Evolutionary conservation across 2,888 invertebrate species (phyloP).

Genomic region (Acronicta leporina): DNA sequence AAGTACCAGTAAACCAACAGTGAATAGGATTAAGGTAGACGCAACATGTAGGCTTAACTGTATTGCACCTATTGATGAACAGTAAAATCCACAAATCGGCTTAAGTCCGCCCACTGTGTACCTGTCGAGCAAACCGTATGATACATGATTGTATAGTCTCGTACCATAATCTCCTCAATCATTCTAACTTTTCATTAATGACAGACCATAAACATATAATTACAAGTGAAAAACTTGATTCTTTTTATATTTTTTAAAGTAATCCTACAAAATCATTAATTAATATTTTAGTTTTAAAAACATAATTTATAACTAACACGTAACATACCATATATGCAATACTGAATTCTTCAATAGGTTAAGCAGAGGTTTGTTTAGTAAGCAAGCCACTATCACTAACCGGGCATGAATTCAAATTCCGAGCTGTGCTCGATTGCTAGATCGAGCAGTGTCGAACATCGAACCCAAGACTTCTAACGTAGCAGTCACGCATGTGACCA

Average conservation of each 20-base stretch:
- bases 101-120: conserved; percentile 11
- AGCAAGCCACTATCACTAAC: no score
- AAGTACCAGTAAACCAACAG: conserved; percentile 1
- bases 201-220: not conserved
- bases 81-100: conserved; percentile 22
- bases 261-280: not conserved
- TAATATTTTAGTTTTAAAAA: not conserved
- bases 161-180: not conserved
- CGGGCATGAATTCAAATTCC: no score
- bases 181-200: not conserved
- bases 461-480: no score
- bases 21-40: conserved; percentile 5
- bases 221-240: not conserved
- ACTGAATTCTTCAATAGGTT: no score
- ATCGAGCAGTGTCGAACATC: no score
- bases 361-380: no score
- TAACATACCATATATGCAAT: no score
- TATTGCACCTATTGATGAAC: conserved; percentile 18
- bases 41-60: conserved; percentile 17
- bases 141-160: not conserved
- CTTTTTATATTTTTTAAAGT: no score
- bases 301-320: no score
- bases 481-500: no score
- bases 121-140: not conserved
- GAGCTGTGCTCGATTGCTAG: no score